A percentile compares a stretch with the other conserved stretches of the same genome.
phyloP scores from a whole-genome alignment of 2,113 vertebrate species.

The Oostethus manadensis region DNA sequence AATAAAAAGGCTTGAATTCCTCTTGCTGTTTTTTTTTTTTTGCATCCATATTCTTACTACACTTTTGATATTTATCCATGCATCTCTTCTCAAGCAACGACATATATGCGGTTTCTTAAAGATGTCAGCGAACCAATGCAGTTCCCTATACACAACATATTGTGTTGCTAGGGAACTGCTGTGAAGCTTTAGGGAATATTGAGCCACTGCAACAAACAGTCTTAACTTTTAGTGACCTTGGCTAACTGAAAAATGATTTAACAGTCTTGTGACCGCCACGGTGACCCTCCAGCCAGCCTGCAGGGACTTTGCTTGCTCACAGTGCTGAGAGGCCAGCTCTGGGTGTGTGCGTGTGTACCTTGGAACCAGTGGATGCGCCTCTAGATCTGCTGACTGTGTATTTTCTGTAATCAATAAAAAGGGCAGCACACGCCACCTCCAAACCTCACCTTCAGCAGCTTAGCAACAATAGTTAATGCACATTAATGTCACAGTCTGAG shows the following conservation, averaged over 20 bases:
- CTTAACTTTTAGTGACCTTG: conserved; percentile 9
- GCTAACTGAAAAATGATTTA: not conserved
- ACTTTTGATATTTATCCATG: not conserved
- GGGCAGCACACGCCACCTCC: not conserved
- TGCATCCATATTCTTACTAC: no score
- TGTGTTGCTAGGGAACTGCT: conserved; percentile 27
- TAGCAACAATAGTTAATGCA: no score
- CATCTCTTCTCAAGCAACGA: not conserved
- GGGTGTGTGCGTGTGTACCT: conserved; percentile 45
- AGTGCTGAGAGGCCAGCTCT: conserved; percentile 43
- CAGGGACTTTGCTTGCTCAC: conserved; percentile 50
- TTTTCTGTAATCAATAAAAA: not conserved
- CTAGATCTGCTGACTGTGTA: conserved; percentile 57
- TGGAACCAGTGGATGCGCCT: conserved; percentile 37
- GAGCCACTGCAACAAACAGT: not conserved
- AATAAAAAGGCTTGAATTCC: no score
- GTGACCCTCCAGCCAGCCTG: conserved; percentile 43
- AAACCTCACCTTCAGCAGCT: not conserved
- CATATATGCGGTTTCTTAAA: not conserved
- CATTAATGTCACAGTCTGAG: no score
- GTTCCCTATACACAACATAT: conserved; percentile 5
- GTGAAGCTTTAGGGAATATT: not conserved
- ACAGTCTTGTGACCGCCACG: conserved; percentile 37
- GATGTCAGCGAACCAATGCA: not conserved
- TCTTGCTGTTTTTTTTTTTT: no score